phyloP scores from a whole-genome alignment of 53 echinoderm and acorn worm genomes.

The Holothuria scabra region DNA sequence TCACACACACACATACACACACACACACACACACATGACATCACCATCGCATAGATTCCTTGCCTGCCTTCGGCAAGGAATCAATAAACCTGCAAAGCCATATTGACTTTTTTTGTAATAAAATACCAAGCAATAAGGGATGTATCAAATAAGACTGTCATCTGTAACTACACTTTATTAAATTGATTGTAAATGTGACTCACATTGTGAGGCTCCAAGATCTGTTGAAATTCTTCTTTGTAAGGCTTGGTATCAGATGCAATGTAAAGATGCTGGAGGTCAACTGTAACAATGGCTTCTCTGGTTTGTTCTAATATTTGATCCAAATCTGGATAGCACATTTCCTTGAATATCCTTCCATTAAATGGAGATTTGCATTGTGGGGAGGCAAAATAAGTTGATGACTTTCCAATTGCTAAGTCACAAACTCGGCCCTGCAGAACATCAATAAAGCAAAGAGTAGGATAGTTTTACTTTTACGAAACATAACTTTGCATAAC shows the following conservation, averaged over 20 bases:
- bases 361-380: constrained; percentile 53
- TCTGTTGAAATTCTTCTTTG: constrained; percentile 54
- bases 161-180: too few relatives aligned
- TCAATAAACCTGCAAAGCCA: too few relatives aligned
- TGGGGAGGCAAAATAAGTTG: constrained; percentile 61
- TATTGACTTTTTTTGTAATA: too few relatives aligned
- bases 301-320: constrained; percentile 56
- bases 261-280: constrained; percentile 64
- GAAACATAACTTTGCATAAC: too few relatives aligned
- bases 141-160: too few relatives aligned
- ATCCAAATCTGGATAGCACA: constrained; percentile 55
- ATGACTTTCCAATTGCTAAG: constrained; percentile 6
- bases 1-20: too few relatives aligned
- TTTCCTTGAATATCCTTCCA: constrained; percentile 31
- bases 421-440: constrained; percentile 61
- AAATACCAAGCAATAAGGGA: too few relatives aligned
- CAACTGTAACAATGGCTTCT: constrained; percentile 45
- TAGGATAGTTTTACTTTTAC: too few relatives aligned
- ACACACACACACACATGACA: too few relatives aligned
- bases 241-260: constrained; percentile 64
- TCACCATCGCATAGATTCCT: too few relatives aligned
- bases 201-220: constrained; percentile 47
- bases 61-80: too few relatives aligned
- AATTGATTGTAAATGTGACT: not conserved
- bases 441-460: not conserved